Base-by-base conservation (phyloP, 2,888 invertebrate genomes). In the Drosophila hamatofila region DNA sequence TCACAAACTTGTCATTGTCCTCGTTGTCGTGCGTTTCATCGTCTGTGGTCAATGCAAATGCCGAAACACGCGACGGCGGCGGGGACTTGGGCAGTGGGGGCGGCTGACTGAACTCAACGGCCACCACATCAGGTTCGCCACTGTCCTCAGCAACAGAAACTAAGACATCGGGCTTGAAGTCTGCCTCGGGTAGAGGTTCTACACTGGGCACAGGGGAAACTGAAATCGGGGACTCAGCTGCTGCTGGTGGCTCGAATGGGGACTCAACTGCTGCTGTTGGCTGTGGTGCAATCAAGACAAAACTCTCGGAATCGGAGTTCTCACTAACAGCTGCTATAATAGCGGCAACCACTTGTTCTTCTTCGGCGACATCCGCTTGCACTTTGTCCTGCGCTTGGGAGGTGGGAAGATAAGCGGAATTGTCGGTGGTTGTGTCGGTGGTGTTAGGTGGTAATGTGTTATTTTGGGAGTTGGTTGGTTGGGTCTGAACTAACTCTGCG, bases 31-130 rank as follows among this genome's bases (percentile, higher is more conserved):
- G 46, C 52, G 25, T 61, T 16, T 75, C 68, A 51, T 63, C 72
- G 41, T 79, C 88, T 71, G 91, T 89, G 75, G 91, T 89, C 77
- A 92, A 90, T 66, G 96, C 96, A 93, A 96, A 96, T 88, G 95
- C 95, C 92, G 95, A 95, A 93, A 96, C 95, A 93, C 95, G 95
- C 91, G 95, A 95, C 86, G 96, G 96, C 92, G 96, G 96, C 91
- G 95, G 95, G 92, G 95, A 95, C 92, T 95, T 94, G 83, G 96
- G 96, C 91, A 96, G 94, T 88, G 96, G 96, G 93, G 96, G 96
- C 64, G 91, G 87, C 62, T 74, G 80, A 66, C 61, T 82, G 21
- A 49, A 51, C 44, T 86, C 89, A 57, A 72, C 66, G 21, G 49
- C 56, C 23, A 51, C 55, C 52, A 25, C 60, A 37, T 59, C 58